These are phyloP conservation scores for Sinella curviseta DNA, from an alignment of 1,140 invertebrate species.

Conservation along the genomic window DNA sequence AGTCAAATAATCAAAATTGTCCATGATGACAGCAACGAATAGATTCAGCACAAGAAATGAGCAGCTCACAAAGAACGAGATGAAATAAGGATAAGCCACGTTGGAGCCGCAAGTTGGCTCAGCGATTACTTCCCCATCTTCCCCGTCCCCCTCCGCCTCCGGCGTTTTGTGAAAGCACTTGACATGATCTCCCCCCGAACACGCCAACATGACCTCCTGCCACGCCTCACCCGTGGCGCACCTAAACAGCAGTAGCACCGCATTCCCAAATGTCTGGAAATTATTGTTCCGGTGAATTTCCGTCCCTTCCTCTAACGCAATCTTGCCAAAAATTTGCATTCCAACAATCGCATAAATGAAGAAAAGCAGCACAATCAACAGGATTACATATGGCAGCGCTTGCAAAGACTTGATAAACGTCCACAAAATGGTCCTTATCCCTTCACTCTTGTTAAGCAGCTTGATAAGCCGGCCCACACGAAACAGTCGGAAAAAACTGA, in stretches of 20 bases:
- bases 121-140: conserved; percentile 65
- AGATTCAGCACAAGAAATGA: conserved; percentile 99
- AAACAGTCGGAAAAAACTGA: conserved; percentile 98
- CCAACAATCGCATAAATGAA: conserved; percentile 99
- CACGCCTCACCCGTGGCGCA: conserved; percentile 96
- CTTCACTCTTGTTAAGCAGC: conserved; percentile 92
- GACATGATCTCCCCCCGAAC: conserved; percentile 67
- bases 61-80: conserved; percentile 98
- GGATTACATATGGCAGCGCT: conserved; percentile 96
- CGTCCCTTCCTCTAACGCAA: conserved; percentile 74
- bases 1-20: conserved; percentile 99
- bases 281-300: conserved; percentile 95
- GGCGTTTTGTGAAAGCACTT: conserved; percentile 75
- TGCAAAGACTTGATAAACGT: conserved; percentile 99
- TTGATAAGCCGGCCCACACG: conserved; percentile 98
- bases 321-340: conserved; percentile 99
- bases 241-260: conserved; percentile 92
- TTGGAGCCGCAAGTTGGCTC: conserved; percentile 67
- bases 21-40: too few relatives aligned
- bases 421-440: conserved; percentile 96
- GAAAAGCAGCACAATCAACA: conserved; percentile 97
- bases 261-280: conserved; percentile 97
- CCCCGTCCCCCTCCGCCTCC: conserved; percentile 53
- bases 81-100: conserved; percentile 97
- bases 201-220: conserved; percentile 98